Base-by-base conservation (phyloP, 1,140 invertebrate species). In the Oedothorax gibbosus region DNA sequence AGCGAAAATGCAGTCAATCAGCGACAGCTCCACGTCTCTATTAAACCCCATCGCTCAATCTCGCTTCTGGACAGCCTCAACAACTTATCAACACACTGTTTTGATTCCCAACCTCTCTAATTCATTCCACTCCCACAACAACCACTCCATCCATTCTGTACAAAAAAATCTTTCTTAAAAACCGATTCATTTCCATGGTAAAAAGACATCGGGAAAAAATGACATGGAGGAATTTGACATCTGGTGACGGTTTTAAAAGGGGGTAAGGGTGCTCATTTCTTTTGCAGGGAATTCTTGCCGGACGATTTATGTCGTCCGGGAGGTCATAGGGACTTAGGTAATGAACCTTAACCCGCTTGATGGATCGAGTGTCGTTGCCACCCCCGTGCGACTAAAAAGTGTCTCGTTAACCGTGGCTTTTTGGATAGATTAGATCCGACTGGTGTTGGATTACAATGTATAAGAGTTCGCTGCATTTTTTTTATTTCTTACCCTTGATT, bases 331-430 rank as follows among this genome's bases (percentile, higher is more conserved):
- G 78, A 35, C n/a, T 51, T 62, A 84, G 82, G 72, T 84, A 84
- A 84, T 84, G 82, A 84, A 84, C 82, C 82, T 65, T 84, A 73
- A 84, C 82, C 82, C 62, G 51, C 82, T 76, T 82, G 82, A 75
- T 76, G 72, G 71, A 84, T 84, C 71, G 57, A 53, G 82, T 84
- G 72, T 84, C 82, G 53, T 18, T 49, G 20, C 60, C 75, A 50
- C 60, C 21, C 49, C 60, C 60, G 7, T 8, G 15, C 21, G n/a
- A 49, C 56, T 71, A 77, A 77, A 49, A 51, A 71, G 54, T 71
- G 69, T 54, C 78, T 81, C 78, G 78, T 81, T 81, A 81, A 35
- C n/a, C 65, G 71, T 68, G 64, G 35, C 51, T 5, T n/a, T 81
- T 57, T 65, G 65, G 78, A 69, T 71, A 81, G 66, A 81, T 81